phyloP scores from a whole-genome alignment of 1,140 invertebrate species.

The Parapsyche elsis region DNA sequence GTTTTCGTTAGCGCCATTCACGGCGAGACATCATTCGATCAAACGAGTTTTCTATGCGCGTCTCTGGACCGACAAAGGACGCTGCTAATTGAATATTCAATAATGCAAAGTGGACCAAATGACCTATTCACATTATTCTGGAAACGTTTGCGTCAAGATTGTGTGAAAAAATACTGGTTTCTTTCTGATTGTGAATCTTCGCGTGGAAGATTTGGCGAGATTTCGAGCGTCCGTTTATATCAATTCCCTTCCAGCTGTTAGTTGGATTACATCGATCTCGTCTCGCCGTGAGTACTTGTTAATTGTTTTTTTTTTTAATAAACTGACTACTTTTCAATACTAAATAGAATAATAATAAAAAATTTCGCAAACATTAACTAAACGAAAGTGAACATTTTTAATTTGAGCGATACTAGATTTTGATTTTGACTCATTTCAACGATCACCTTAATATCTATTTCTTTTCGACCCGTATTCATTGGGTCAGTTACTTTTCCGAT shows the following conservation, averaged over 20 bases:
- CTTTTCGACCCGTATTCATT: too few relatives aligned
- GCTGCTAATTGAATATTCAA: constrained; percentile 38
- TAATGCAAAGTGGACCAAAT: constrained; percentile 11
- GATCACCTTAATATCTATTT: too few relatives aligned
- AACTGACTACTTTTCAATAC: too few relatives aligned
- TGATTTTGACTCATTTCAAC: too few relatives aligned
- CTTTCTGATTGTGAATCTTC: not conserved
- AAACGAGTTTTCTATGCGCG: constrained; percentile 6
- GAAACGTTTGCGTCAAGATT: constrained; percentile 6
- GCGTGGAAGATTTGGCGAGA: not conserved
- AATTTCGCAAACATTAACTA: too few relatives aligned
- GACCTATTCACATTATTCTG: constrained; percentile 26
- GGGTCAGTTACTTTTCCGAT: too few relatives aligned
- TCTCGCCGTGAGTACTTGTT: not conserved
- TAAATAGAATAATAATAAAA: too few relatives aligned
- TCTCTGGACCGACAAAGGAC: not conserved
- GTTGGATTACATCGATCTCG: not conserved
- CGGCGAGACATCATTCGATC: not conserved
- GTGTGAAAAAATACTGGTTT: constrained; percentile 48
- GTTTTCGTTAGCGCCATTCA: not conserved
- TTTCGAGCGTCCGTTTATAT: not conserved
- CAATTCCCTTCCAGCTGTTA: not conserved
- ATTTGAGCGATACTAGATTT: too few relatives aligned
- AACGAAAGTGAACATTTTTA: too few relatives aligned
- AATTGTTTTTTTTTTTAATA: not conserved